phyloP scores from a whole-genome alignment of 2,113 vertebrate species.

The Daboia siamensis region DNA sequence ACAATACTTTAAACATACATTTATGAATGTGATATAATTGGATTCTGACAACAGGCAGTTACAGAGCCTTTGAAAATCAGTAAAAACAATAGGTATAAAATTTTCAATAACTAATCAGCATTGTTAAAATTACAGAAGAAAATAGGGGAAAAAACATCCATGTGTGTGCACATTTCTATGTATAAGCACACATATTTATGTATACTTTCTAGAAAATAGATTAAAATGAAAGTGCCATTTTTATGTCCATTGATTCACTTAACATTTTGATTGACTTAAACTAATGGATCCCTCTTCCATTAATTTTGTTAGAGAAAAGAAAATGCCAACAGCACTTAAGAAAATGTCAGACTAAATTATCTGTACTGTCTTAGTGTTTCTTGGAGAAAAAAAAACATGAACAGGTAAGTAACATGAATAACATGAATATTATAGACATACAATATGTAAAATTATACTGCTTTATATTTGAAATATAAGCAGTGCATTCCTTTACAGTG shows the following conservation, averaged over 20 bases:
- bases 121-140: background rate
- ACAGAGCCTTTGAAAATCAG: background rate
- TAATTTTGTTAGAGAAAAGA: slow-evolving; percentile 11
- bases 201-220: background rate
- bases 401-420: background rate
- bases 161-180: background rate
- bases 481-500: background rate
- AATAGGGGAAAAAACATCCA: background rate
- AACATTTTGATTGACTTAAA: slow-evolving; percentile 30
- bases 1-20: too few relatives aligned
- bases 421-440: background rate
- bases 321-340: slow-evolving; percentile 27
- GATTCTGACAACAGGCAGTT: too few relatives aligned
- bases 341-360: background rate
- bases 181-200: background rate
- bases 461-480: background rate
- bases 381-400: background rate
- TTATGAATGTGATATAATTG: too few relatives aligned
- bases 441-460: background rate
- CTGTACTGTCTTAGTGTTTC: background rate
- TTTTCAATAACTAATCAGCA: background rate
- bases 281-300: slow-evolving; percentile 18
- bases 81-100: background rate
- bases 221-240: slow-evolving; percentile 9
- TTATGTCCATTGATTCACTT: slow-evolving; percentile 2